Conservation (phyloP, 2,888 invertebrate genomes). For the Dexiosoma caninum region DNA sequence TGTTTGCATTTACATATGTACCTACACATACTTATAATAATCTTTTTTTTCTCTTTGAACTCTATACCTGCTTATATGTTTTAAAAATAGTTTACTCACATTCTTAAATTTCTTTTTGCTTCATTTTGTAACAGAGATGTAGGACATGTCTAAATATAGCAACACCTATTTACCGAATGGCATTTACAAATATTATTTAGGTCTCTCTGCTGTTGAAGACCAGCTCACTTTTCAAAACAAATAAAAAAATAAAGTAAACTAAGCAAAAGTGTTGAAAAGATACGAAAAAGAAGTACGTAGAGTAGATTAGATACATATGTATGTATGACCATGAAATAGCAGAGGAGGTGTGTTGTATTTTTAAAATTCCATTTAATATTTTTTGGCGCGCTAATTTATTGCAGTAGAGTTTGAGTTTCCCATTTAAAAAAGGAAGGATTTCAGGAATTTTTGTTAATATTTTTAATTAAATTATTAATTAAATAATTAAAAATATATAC, state of each 20-base stretch:
- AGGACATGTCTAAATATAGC: constrained; percentile 45
- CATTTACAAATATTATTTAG: not conserved
- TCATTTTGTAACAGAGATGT: constrained; percentile 19
- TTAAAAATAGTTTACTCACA: constrained; percentile 37
- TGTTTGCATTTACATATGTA: not conserved
- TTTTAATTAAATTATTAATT: too few species aligned
- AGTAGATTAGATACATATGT: not conserved
- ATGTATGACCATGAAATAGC: not conserved
- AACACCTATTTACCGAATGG: constrained; percentile 35
- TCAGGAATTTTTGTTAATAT: too few species aligned
- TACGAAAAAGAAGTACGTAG: not conserved
- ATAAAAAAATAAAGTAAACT: not conserved
- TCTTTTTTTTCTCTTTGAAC: too few species aligned
- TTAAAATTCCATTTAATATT: not conserved
- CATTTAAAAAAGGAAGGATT: too few species aligned
- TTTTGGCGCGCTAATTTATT: constrained; percentile 10
- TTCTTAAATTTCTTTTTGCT: not conserved
- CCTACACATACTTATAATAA: too few species aligned
- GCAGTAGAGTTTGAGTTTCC: not conserved
- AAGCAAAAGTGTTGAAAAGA: not conserved
- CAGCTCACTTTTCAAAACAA: not conserved
- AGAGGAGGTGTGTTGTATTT: not conserved
- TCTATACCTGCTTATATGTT: too few species aligned
- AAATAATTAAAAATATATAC: too few species aligned
- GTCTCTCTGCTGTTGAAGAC: not conserved